phyloP scores from a whole-genome alignment of 2,113 vertebrate species.

The Poecilia latipinna region DNA sequence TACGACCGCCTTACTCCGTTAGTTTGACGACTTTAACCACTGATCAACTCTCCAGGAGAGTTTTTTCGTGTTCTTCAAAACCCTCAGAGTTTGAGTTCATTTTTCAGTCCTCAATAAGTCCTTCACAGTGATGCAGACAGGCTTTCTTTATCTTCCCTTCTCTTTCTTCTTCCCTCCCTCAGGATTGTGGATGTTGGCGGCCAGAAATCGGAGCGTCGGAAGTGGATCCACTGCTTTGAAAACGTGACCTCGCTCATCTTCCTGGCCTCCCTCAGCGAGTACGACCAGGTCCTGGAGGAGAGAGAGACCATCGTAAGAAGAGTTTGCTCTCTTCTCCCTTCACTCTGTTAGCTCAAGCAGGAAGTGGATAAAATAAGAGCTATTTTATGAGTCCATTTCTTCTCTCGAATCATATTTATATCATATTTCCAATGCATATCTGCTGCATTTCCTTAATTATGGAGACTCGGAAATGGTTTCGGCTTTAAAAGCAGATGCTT shows the following conservation, averaged over 20 bases:
- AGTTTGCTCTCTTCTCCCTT: neutral
- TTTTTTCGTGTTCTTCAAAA: too few species aligned
- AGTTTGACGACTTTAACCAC: too few species aligned
- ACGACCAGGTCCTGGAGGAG: constrained; percentile 90
- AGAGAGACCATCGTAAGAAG: constrained; percentile 82
- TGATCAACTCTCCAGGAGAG: too few species aligned
- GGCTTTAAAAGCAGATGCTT: neutral
- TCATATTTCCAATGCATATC: too few species aligned
- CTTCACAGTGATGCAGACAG: neutral
- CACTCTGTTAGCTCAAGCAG: too few species aligned
- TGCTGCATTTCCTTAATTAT: too few species aligned
- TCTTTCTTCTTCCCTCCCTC: neutral
- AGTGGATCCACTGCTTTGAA: constrained; percentile 94
- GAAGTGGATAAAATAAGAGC: neutral
- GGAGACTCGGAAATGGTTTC: neutral
- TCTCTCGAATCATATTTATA: neutral
- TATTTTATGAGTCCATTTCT: neutral
- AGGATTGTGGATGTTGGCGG: constrained; percentile 93
- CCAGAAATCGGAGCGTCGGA: constrained; percentile 90
- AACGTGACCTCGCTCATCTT: constrained; percentile 91
- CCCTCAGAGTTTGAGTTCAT: too few species aligned
- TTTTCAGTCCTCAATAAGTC: too few species aligned
- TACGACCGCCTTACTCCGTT: too few species aligned
- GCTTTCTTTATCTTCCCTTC: neutral
- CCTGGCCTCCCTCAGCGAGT: constrained; percentile 91